Evolutionary conservation across 2,113 vertebrate species (phyloP).

Genomic region (Pithys albifrons): DNA sequence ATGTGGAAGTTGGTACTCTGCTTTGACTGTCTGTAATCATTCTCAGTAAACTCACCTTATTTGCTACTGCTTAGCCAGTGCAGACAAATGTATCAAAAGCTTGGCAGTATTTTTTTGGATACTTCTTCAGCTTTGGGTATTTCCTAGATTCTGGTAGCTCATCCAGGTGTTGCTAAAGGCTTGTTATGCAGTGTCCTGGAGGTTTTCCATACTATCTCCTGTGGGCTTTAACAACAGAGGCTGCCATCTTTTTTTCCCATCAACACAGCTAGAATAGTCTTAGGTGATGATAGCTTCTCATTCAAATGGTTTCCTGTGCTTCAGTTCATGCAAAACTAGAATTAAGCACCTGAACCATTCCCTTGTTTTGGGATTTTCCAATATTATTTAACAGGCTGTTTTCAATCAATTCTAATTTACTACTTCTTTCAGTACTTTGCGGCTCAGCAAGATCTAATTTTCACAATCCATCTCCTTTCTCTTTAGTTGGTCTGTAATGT

Average conservation of each 20-base stretch:
- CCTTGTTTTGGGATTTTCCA: background rate
- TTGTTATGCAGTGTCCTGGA: background rate
- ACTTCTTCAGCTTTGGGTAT: background rate
- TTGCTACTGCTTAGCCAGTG: background rate
- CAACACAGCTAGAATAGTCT: background rate
- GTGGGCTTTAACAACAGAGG: background rate
- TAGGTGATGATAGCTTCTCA: background rate
- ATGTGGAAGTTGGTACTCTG: background rate
- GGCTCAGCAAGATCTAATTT: background rate
- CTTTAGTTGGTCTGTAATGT: background rate
- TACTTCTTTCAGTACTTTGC: background rate
- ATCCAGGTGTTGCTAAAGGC: background rate
- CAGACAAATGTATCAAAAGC: background rate
- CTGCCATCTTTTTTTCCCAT: background rate
- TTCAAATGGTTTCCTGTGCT: background rate
- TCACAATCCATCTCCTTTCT: background rate
- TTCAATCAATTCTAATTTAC: constrained; percentile 1
- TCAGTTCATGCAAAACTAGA: background rate
- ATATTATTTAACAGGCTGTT: background rate
- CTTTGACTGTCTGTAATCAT: background rate
- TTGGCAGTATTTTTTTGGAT: background rate
- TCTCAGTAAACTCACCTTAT: background rate
- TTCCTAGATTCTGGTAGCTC: background rate
- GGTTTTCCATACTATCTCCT: background rate
- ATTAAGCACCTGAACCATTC: background rate